Evolutionary conservation across 2,797 vertebrate species (phyloP), one percentile per base, ranked within the genome.

Genomic region (Poliocrania exsul): DNA sequence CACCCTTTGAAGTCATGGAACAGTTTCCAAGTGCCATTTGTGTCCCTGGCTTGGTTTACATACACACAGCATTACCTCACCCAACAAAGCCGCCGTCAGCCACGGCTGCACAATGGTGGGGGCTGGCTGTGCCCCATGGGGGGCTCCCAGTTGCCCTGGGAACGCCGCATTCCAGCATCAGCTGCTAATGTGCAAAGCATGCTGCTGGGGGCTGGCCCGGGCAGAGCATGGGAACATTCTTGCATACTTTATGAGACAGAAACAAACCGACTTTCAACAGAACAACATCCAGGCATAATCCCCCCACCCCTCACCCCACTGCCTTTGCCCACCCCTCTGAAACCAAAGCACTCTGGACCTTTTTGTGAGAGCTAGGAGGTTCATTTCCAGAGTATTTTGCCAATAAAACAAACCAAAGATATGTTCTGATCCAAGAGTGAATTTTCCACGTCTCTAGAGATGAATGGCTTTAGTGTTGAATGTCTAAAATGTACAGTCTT

Each of bases 101-200:
- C 97, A 18, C 69, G 67, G 81, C 40, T 58, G 61, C 94, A 97
- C 97, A 98, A 97, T 96, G 91, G 86, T 42, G 61, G 93, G 96
- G 95, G 77, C 90, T 95, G 96, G 95, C 95, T 86, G 84, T 53
- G 92, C 96, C 96, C 96, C 87, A 93, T 96, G 92, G 96, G 97
- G 97, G 96, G 94, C 96, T 97, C 93, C 90, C 69, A 82, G 98
- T 98, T 98, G 96, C 97, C 97, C 97, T 97, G 97, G 97, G 87
- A 97, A 98, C 86, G 10, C 93, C 19, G 35, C 97, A 98, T 98
- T 98, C 98, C 98, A 95, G 96, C 92, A 97, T 98, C 97, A 98
- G 97, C 97, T 98, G 97, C 96, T 97, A 95, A 97, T 96, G 96
- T 73, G 91, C 91, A 95, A 92, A 96, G 96, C 93, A 93, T 96